phyloP scores from a whole-genome alignment of 2,797 vertebrate species.

The Paedocypris micromegethes region DNA sequence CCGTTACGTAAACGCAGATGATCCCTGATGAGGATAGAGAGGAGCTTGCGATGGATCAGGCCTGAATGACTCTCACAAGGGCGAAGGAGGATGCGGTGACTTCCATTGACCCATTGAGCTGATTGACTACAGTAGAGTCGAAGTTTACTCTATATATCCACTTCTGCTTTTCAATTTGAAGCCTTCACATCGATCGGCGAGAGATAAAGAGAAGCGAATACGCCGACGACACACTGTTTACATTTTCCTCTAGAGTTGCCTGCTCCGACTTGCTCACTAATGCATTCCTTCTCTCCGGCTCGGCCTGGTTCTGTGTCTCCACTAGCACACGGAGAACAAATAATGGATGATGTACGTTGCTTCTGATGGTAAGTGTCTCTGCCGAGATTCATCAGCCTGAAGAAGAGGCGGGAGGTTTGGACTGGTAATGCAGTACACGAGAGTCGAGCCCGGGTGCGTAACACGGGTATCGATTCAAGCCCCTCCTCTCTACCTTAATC shows the following conservation, averaged over 20 bases:
- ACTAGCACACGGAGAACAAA: conserved; percentile 19
- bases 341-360: conserved; percentile 31
- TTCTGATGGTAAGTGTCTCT: conserved; percentile 42
- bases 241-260: conserved; percentile 24
- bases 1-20: conserved; percentile 7
- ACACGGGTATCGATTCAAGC: conserved; percentile 47
- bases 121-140: conserved; percentile 42
- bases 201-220: conserved; percentile 31
- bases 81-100: conserved; percentile 19
- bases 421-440: conserved; percentile 14
- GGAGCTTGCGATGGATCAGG: conserved; percentile 20
- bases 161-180: conserved; percentile 30
- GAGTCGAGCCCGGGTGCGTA: conserved; percentile 45
- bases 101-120: conserved; percentile 38
- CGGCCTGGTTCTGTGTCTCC: conserved; percentile 2
- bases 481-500: conserved; percentile 46
- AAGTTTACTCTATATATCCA: conserved; percentile 17
- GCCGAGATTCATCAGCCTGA: conserved; percentile 24
- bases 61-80: conserved; percentile 30
- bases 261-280: conserved; percentile 10
- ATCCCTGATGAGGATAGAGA: background rate
- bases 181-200: conserved; percentile 14
- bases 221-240: conserved; percentile 27
- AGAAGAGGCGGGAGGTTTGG: conserved; percentile 28
- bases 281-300: conserved; percentile 11